Evolutionary conservation across 2,797 vertebrate species (phyloP).

Genomic region (Scomberomorus guttatus): DNA sequence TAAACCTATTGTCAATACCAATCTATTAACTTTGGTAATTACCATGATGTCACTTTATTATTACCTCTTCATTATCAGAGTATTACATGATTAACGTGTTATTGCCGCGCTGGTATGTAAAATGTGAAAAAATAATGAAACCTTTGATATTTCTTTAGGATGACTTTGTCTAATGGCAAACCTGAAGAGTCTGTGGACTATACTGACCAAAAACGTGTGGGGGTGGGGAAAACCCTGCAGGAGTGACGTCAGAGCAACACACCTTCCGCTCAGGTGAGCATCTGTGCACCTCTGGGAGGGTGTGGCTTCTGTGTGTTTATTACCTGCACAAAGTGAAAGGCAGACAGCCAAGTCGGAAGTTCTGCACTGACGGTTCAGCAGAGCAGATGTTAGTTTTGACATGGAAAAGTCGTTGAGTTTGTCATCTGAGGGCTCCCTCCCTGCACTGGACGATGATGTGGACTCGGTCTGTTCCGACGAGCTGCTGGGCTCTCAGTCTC

Average conservation of each 20-base stretch:
- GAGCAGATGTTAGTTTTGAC: rapidly evolving
- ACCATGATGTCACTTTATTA: no score
- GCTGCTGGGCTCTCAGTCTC: conserved; percentile 74
- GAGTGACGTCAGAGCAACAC: background rate
- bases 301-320: background rate
- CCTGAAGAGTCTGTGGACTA: no score
- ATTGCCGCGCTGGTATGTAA: no score
- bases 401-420: conserved; percentile 44
- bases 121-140: no score
- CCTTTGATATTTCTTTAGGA: no score
- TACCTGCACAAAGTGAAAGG: background rate
- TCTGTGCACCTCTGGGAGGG: background rate
- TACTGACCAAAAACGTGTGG: no score
- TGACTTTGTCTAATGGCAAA: no score
- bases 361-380: rapidly evolving
- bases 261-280: conserved; percentile 23
- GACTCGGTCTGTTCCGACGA: conserved; percentile 65
- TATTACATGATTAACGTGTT: no score
- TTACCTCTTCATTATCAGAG: no score
- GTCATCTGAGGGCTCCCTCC: conserved; percentile 34
- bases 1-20: no score
- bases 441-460: conserved; percentile 49
- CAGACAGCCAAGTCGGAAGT: rapidly evolving
- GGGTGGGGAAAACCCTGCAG: background rate
- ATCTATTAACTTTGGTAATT: no score